Evolutionary conservation across 2,888 invertebrate species (phyloP).

Genomic region (Spodoptera littoralis): DNA sequence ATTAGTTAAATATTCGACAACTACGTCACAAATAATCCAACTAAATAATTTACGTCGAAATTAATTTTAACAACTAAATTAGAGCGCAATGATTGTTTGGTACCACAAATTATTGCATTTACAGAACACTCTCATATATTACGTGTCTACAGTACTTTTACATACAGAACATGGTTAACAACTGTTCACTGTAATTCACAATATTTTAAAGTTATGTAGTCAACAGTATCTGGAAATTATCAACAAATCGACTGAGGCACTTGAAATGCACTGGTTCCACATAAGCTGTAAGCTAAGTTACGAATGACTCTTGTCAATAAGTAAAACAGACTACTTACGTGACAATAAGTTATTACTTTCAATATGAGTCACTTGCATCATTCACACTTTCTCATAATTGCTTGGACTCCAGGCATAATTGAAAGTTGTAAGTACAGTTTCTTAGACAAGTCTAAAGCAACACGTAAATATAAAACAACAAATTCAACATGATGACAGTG

Average conservation of each 20-base stretch:
- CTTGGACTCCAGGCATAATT: not conserved
- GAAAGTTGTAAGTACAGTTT: slow-evolving; percentile 4
- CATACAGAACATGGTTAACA: too few species aligned
- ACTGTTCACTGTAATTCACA: too few species aligned
- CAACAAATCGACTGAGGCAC: too few species aligned
- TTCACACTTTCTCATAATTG: not conserved
- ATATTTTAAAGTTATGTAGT: too few species aligned
- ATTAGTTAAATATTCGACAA: slow-evolving; percentile 50
- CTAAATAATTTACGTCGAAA: slow-evolving; percentile 57
- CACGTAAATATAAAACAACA: slow-evolving; percentile 29
- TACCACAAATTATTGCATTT: slow-evolving; percentile 30
- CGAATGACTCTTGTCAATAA: too few species aligned
- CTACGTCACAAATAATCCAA: slow-evolving; percentile 49
- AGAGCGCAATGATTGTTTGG: slow-evolving; percentile 40
- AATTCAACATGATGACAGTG: slow-evolving; percentile 21
- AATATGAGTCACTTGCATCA: slow-evolving; percentile 1
- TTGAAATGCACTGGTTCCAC: too few species aligned
- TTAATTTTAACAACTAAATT: slow-evolving; percentile 45
- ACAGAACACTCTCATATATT: slow-evolving; percentile 53
- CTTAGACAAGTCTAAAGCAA: slow-evolving; percentile 17
- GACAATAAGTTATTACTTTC: too few species aligned
- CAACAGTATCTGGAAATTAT: too few species aligned
- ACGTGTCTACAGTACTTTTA: slow-evolving; percentile 5
- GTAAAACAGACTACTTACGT: too few species aligned
- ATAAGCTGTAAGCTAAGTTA: too few species aligned